These are phyloP conservation scores for western clawed frog (Xenopus tropicalis) DNA, from an alignment of 2,113 vertebrate species.

Conservation along the genomic window DNA sequence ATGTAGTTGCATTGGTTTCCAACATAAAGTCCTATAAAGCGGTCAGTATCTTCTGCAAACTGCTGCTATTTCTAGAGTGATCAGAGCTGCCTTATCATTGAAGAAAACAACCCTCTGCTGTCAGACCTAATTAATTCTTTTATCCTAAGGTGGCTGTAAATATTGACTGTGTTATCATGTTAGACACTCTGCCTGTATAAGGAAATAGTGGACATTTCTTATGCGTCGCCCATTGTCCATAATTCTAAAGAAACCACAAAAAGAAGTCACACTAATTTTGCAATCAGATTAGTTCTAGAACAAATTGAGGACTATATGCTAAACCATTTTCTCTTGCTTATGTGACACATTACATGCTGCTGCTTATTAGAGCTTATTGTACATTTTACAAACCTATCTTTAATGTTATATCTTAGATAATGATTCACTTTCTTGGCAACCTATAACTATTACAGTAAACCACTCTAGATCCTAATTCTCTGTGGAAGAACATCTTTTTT, in stretches of 20 bases:
- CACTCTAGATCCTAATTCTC: neutral
- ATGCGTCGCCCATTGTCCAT: conserved; percentile 4
- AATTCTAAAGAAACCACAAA: neutral
- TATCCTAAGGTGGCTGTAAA: conserved; percentile 11
- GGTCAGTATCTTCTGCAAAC: conserved; percentile 3
- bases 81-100: conserved; percentile 7
- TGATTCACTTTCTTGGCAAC: neutral
- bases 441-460: neutral
- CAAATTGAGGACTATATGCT: no score
- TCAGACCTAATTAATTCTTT: conserved; percentile 26
- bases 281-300: neutral
- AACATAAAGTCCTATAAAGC: neutral
- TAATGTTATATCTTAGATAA: neutral
- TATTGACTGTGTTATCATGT: conserved; percentile 19
- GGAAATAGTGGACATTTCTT: neutral
- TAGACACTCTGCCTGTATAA: conserved; percentile 5
- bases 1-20: neutral
- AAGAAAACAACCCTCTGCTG: neutral
- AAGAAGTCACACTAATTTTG: neutral
- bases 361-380: neutral
- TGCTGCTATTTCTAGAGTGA: neutral
- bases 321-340: neutral
- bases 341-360: neutral
- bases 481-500: neutral
- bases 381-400: no score